Percentiles rank a stretch among this genome's conserved stretches.
Conservation (phyloP, 2,797 vertebrate species). For the Valencia hispanica region DNA sequence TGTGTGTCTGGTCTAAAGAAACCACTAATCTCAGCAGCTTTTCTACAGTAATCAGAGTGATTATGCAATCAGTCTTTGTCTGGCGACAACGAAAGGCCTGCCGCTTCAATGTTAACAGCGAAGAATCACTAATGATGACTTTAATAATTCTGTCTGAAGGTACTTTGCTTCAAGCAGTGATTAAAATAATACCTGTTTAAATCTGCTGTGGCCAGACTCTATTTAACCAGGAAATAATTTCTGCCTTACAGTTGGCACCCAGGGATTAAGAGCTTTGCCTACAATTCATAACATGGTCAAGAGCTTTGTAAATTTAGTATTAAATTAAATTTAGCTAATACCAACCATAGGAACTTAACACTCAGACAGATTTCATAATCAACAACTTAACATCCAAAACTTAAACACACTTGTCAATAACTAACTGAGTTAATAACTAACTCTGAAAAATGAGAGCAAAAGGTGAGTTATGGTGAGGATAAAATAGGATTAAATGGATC, state of each 20-base stretch:
- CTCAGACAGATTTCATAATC: neutral
- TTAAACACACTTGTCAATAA: neutral
- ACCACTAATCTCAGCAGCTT: conserved; percentile 32
- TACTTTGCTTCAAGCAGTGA: conserved; percentile 16
- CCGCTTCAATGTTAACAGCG: conserved; percentile 37
- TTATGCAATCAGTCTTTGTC: conserved; percentile 42
- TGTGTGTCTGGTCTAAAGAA: conserved; percentile 42
- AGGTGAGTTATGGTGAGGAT: neutral
- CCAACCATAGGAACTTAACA: neutral
- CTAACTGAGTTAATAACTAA: neutral
- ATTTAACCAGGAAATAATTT: conserved; percentile 1
- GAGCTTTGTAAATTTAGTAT: neutral
- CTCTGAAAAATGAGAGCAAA: neutral
- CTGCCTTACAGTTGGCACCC: neutral
- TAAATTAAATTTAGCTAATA: neutral
- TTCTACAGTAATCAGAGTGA: conserved; percentile 39
- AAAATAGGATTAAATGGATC: too few species aligned
- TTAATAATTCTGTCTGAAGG: conserved; percentile 30
- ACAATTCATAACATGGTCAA: neutral
- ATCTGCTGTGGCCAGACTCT: conserved; percentile 1
- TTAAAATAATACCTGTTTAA: conserved; percentile 17
- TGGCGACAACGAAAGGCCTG: conserved; percentile 35
- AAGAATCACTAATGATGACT: conserved; percentile 28
- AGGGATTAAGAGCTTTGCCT: neutral
- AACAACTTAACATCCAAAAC: neutral